Evolutionary conservation across 2,797 vertebrate genomes (phyloP).

Genomic region (Catharus ustulatus): DNA sequence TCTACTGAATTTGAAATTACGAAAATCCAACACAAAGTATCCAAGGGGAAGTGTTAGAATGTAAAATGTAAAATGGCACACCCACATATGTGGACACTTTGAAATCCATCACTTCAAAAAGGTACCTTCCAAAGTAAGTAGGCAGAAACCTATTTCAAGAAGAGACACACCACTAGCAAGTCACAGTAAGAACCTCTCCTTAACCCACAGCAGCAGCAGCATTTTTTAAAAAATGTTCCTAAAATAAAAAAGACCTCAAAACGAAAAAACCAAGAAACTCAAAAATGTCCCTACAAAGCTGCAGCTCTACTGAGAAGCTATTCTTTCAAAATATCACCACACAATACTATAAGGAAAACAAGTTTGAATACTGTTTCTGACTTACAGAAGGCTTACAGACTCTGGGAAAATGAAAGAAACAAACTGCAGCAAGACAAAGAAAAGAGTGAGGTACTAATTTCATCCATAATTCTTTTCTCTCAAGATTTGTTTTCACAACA

Average conservation of each 20-base stretch:
- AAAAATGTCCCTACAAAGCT: background rate
- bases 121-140: background rate
- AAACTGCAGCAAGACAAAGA: background rate
- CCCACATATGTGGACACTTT: accelerated
- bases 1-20: background rate
- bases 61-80: background rate
- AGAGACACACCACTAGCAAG: background rate
- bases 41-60: background rate
- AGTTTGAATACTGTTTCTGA: background rate
- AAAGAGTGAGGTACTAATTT: background rate
- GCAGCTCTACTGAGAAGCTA: background rate
- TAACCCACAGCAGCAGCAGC: background rate
- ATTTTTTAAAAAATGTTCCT: background rate
- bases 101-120: background rate
- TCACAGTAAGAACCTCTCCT: background rate
- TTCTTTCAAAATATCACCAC: background rate
- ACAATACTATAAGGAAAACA: background rate
- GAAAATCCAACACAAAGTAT: background rate
- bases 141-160: background rate
- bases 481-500: background rate
- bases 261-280: background rate
- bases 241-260: background rate
- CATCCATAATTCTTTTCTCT: background rate
- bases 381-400: background rate
- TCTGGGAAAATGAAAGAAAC: background rate